phyloP scores from a whole-genome alignment of 2,113 vertebrate genomes.

The Uropsilus gracilis region DNA sequence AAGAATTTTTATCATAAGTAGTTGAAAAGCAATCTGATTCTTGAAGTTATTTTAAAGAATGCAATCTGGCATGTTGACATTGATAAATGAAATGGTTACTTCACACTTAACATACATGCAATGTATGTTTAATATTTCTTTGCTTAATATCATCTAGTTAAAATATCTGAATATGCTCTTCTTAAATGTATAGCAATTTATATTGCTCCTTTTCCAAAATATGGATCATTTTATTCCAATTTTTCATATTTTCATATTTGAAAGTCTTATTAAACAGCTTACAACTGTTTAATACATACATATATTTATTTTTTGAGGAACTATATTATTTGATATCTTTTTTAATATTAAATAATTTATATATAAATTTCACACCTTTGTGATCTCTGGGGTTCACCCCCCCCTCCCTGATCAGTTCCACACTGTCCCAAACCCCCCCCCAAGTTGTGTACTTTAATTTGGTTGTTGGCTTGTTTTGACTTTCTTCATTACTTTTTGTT shows the following conservation, averaged over 20 bases:
- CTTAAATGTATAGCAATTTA: constrained; percentile 17
- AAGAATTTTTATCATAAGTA: background rate
- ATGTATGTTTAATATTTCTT: background rate
- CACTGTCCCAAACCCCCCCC: too few relatives aligned
- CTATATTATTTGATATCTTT: too few relatives aligned
- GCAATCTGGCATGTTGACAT: background rate
- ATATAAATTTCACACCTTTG: too few relatives aligned
- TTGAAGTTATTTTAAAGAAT: background rate
- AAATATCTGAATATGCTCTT: background rate
- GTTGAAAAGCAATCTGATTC: background rate
- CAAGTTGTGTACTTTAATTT: too few relatives aligned
- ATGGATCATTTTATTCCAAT: background rate
- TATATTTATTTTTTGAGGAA: too few relatives aligned
- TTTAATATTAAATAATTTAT: too few relatives aligned
- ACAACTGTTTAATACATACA: background rate
- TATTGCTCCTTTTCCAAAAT: background rate
- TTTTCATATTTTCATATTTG: background rate
- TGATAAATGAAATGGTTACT: background rate
- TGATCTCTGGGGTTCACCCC: too few relatives aligned
- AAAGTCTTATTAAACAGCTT: background rate
- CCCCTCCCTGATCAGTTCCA: too few relatives aligned
- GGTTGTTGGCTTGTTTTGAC: too few relatives aligned
- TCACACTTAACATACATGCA: constrained; percentile 1
- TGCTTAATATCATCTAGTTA: background rate
- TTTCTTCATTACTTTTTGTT: too few relatives aligned